Evolutionary conservation across 1,140 invertebrate genomes (phyloP).

Genomic region (Drosophila punjabiensis): DNA sequence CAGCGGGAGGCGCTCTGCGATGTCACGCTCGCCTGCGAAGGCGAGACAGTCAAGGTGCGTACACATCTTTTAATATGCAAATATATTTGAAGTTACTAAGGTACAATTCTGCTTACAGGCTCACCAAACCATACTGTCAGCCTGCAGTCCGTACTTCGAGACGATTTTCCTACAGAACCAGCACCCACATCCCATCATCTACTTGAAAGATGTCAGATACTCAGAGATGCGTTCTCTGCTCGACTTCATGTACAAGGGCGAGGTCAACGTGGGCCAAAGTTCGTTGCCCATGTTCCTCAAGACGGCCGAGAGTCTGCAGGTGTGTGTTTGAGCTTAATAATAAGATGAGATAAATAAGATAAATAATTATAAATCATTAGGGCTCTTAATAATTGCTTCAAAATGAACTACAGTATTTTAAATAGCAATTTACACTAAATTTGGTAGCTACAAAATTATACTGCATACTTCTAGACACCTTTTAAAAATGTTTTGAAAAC

Average conservation of each 20-base stretch:
- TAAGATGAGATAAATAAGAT: background rate
- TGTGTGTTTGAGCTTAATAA: constrained; percentile 82
- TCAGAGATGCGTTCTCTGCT: constrained; percentile 94
- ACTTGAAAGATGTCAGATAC: constrained; percentile 95
- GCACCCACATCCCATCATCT: constrained; percentile 96
- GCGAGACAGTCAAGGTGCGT: constrained; percentile 92
- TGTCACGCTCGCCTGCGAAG: constrained; percentile 96
- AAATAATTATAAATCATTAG: background rate
- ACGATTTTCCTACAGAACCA: constrained; percentile 95
- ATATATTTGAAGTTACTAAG: too few relatives aligned
- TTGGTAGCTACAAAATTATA: background rate
- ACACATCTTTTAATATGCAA: background rate
- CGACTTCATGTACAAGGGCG: constrained; percentile 96
- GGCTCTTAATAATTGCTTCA: background rate
- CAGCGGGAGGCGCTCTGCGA: constrained; percentile 95
- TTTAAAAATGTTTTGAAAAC: too few relatives aligned
- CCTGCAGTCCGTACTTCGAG: constrained; percentile 98
- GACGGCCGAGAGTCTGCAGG: constrained; percentile 95
- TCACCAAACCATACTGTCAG: constrained; percentile 96
- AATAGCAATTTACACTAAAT: background rate
- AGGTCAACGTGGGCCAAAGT: constrained; percentile 95
- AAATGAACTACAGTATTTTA: too few relatives aligned
- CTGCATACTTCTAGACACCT: too few relatives aligned
- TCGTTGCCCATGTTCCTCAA: constrained; percentile 95
- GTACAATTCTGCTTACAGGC: constrained; percentile 86